A percentile compares a stretch with the other conserved stretches of the same genome.
Conservation (phyloP, 2,113 vertebrate genomes). For the Protobothrops mucrosquamatus region DNA sequence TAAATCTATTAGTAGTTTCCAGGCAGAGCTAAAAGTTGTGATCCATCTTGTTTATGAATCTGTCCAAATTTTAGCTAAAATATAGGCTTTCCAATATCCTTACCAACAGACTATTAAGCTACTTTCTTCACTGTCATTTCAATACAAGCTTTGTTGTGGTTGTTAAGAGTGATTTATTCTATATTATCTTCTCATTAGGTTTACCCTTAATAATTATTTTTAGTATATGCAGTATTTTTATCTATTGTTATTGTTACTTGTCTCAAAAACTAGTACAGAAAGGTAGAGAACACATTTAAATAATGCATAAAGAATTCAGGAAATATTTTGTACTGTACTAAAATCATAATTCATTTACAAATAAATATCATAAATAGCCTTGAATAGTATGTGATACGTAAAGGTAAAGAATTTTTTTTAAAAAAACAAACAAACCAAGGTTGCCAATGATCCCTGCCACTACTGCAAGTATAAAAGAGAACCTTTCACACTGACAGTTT, state of each 20-base stretch:
- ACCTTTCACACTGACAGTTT: background rate
- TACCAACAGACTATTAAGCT: background rate
- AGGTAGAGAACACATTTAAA: background rate
- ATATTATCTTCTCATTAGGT: background rate
- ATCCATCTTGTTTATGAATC: too few species aligned
- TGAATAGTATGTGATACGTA: background rate
- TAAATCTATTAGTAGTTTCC: background rate
- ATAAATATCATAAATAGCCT: background rate
- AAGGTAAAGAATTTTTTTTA: background rate
- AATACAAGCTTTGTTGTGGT: background rate
- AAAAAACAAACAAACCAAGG: background rate
- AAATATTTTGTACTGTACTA: background rate
- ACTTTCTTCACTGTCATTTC: background rate
- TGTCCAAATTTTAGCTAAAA: background rate
- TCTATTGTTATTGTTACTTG: background rate
- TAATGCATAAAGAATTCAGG: background rate
- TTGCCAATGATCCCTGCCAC: background rate
- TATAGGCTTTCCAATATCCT: background rate
- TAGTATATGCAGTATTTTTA: background rate
- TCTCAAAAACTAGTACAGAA: background rate
- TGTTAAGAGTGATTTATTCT: background rate
- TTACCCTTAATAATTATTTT: background rate
- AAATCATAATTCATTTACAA: background rate
- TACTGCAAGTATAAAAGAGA: background rate
- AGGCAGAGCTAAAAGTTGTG: background rate